phyloP scores from a whole-genome alignment of 2,888 invertebrate genomes.

The Conus canariensis region DNA sequence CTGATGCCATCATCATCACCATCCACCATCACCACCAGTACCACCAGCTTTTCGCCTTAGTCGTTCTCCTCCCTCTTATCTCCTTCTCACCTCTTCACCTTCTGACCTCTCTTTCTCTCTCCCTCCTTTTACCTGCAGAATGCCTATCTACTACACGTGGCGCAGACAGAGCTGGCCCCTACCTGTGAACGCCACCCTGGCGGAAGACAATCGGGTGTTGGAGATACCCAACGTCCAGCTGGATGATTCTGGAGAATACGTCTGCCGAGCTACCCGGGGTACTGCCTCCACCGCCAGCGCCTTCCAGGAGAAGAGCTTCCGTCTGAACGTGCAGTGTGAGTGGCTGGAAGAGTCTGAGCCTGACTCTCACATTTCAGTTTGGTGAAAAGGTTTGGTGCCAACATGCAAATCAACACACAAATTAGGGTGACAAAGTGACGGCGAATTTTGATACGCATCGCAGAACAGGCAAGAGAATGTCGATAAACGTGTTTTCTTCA shows the following conservation, averaged over 20 bases:
- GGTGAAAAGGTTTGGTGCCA: too few species aligned
- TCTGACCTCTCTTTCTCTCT: not conserved
- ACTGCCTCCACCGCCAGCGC: slow-evolving; percentile 43
- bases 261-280: slow-evolving; percentile 85
- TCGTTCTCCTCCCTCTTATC: too few species aligned
- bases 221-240: slow-evolving; percentile 91
- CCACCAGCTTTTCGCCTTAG: too few species aligned
- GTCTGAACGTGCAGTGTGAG: slow-evolving; percentile 52
- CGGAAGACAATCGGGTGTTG: slow-evolving; percentile 91
- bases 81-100: too few species aligned
- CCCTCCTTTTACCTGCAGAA: slow-evolving; percentile 46
- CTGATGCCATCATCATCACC: too few species aligned
- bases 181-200: slow-evolving; percentile 88
- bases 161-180: slow-evolving; percentile 78
- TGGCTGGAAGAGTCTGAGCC: not conserved
- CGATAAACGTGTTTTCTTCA: too few species aligned
- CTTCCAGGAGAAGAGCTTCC: slow-evolving; percentile 46
- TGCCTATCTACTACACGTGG: slow-evolving; percentile 68
- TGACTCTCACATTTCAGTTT: too few species aligned
- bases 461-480: too few species aligned
- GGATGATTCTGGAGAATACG: slow-evolving; percentile 95
- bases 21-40: too few species aligned
- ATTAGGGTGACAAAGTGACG: too few species aligned
- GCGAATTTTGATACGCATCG: too few species aligned
- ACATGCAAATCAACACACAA: too few species aligned